These are phyloP conservation scores for Dryococelus australis DNA, from an alignment of 2,888 invertebrate genomes.

Conservation along the genomic window DNA sequence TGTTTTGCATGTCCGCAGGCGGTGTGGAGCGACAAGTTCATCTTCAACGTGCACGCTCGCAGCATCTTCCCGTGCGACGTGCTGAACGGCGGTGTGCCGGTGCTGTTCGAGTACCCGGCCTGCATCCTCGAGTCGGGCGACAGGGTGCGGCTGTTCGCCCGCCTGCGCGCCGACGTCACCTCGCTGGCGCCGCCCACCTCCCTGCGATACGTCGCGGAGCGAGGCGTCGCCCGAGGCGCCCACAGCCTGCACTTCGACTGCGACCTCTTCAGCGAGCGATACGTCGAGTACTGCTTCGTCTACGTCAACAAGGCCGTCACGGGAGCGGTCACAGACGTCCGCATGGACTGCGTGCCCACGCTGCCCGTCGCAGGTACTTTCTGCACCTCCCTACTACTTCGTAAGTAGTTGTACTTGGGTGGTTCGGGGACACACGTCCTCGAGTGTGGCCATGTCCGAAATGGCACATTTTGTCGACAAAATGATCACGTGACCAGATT, in stretches of 20 bases:
- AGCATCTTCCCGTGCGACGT: slow-evolving; percentile 86
- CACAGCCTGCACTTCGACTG: slow-evolving; percentile 80
- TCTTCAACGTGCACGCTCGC: slow-evolving; percentile 83
- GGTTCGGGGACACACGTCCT: too few species aligned
- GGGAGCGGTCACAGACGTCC: slow-evolving; percentile 83
- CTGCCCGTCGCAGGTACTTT: slow-evolving; percentile 77
- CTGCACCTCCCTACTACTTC: too few species aligned
- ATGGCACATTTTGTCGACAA: too few species aligned
- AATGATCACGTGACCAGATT: too few species aligned
- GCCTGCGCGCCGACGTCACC: slow-evolving; percentile 73
- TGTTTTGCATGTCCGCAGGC: slow-evolving; percentile 2
- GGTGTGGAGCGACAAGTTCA: slow-evolving; percentile 81
- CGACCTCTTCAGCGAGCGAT: slow-evolving; percentile 81
- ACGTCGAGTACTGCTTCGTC: slow-evolving; percentile 87
- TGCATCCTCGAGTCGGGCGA: slow-evolving; percentile 74
- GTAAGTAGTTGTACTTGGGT: too few species aligned
- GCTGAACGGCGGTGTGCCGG: slow-evolving; percentile 73
- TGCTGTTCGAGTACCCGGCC: slow-evolving; percentile 83
- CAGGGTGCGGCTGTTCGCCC: slow-evolving; percentile 77
- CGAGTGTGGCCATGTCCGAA: too few species aligned
- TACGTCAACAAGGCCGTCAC: slow-evolving; percentile 87
- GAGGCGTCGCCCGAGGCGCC: slow-evolving; percentile 72
- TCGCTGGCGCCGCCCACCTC: slow-evolving; percentile 72
- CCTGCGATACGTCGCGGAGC: slow-evolving; percentile 71
- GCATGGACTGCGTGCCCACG: slow-evolving; percentile 85